A percentile compares a stretch with the other conserved stretches of the same genome.
These are phyloP conservation scores for Sebastes oblongus DNA, from an alignment of 2,797 vertebrate genomes.

Conservation along the genomic window DNA sequence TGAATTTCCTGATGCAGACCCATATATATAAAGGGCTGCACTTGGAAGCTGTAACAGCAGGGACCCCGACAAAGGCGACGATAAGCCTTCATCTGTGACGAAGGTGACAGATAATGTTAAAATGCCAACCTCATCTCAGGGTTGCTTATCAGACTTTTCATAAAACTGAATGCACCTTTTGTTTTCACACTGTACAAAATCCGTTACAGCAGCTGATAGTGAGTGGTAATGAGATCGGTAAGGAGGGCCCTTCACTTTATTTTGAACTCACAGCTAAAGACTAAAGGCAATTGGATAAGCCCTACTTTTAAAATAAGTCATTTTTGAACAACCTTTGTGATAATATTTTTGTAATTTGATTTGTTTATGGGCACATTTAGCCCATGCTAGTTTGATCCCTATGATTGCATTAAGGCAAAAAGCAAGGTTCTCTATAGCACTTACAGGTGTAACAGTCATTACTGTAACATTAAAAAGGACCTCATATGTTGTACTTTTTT, in stretches of 20 bases:
- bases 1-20: conserved; percentile 38
- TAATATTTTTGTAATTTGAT: neutral
- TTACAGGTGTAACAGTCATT: neutral
- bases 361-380: neutral
- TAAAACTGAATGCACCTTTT: neutral
- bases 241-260: neutral
- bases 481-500: no score
- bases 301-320: neutral
- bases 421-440: neutral
- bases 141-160: conserved; percentile 2
- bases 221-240: neutral
- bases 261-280: neutral
- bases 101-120: neutral
- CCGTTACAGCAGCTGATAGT: neutral
- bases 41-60: conserved; percentile 1
- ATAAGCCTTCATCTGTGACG: conserved; percentile 11
- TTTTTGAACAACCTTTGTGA: neutral
- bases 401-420: neutral
- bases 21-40: neutral
- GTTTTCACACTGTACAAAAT: conserved; percentile 1
- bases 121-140: conserved; percentile 4
- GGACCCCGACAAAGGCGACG: neutral
- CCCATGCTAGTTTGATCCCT: neutral
- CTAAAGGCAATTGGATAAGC: neutral
- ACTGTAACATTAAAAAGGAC: neutral